phyloP scores from a whole-genome alignment of 2,888 invertebrate species.

The Antheraea assamensis region DNA sequence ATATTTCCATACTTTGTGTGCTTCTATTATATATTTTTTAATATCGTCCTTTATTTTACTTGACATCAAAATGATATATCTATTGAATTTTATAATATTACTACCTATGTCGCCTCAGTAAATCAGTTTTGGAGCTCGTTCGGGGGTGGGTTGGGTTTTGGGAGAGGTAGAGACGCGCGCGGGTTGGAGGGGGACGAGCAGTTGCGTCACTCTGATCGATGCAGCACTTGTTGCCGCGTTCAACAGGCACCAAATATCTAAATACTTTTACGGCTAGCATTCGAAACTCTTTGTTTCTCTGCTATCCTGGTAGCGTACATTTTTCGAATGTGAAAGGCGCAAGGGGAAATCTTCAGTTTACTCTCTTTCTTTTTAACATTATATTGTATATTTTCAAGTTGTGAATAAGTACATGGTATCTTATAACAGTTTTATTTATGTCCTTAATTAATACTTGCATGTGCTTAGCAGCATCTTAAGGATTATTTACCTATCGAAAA shows the following conservation, averaged over 20 bases:
- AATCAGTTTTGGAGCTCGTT: conserved; percentile 54
- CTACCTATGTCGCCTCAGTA: conserved; percentile 42
- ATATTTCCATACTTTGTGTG: too few relatives aligned
- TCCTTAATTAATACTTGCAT: too few relatives aligned
- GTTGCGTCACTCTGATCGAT: conserved; percentile 75
- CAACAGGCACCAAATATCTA: conserved; percentile 68
- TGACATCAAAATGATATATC: neutral
- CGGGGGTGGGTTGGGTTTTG: conserved; percentile 36
- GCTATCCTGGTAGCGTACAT: conserved; percentile 36
- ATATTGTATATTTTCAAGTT: neutral
- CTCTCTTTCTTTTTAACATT: neutral
- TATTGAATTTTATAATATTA: conserved; percentile 36
- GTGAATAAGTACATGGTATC: too few relatives aligned
- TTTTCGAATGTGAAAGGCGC: conserved; percentile 3
- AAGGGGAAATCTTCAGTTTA: neutral
- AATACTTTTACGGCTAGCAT: conserved; percentile 40
- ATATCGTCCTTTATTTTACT: too few relatives aligned
- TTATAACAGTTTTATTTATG: too few relatives aligned
- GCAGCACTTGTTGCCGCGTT: conserved; percentile 77
- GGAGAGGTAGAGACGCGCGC: conserved; percentile 30
- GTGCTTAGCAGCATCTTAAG: too few relatives aligned
- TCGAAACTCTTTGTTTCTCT: conserved; percentile 35
- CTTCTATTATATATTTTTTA: too few relatives aligned
- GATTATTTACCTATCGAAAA: too few relatives aligned
- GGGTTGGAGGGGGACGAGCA: conserved; percentile 37